Evolutionary conservation across 2,113 vertebrate species (phyloP).

Genomic region (Gymnocephalus cernua): DNA sequence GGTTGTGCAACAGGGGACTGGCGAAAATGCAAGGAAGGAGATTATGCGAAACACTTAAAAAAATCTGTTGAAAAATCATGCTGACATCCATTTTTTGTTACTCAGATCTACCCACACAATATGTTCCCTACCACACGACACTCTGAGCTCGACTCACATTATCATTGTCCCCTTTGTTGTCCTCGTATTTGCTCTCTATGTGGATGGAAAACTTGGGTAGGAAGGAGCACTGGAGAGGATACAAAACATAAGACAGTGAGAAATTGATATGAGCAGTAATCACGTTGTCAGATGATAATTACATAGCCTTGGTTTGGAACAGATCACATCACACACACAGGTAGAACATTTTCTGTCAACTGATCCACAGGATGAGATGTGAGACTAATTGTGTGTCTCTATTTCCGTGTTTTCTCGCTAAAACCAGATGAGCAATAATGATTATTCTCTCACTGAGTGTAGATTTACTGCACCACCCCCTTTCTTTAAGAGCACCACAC

Average conservation of each 20-base stretch:
- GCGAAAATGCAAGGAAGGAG: background rate
- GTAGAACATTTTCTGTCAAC: background rate
- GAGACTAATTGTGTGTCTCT: conserved; percentile 11
- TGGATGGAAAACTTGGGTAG: conserved; percentile 83
- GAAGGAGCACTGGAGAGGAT: conserved; percentile 76
- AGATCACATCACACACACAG: background rate
- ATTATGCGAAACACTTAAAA: background rate
- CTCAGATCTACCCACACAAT: background rate
- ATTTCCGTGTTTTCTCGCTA: conserved; percentile 6
- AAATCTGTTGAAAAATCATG: background rate
- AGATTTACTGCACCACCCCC: conserved; percentile 25
- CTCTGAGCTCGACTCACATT: conserved; percentile 69
- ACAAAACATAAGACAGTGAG: conserved; percentile 9
- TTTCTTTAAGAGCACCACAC: background rate
- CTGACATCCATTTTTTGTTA: conserved; percentile 1
- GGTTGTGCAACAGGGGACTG: background rate
- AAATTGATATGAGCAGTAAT: conserved; percentile 4
- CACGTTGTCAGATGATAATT: conserved; percentile 22
- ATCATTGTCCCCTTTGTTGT: conserved; percentile 80
- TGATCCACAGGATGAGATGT: conserved; percentile 17
- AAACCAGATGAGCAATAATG: conserved; percentile 34
- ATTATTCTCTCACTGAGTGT: conserved; percentile 34
- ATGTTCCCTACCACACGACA: background rate
- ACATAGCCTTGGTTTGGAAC: background rate
- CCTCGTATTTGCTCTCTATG: conserved; percentile 81